These are phyloP conservation scores for Mercenaria mercenaria DNA, from an alignment of 1,140 invertebrate species.

Conservation along the genomic window DNA sequence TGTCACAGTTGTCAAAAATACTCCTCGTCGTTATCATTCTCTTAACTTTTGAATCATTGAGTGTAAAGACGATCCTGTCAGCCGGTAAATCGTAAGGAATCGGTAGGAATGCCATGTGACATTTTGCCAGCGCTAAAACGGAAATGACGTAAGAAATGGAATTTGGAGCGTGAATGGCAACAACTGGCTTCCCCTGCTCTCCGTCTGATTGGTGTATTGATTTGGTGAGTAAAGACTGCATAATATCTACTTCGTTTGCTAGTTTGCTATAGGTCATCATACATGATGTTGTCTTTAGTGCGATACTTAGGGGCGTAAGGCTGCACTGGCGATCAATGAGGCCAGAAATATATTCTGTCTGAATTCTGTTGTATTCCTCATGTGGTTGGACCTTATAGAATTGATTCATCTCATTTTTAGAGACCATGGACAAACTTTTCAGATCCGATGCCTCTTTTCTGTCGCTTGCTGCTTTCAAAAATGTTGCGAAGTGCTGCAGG, in stretches of 20 bases:
- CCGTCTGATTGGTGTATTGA: background rate
- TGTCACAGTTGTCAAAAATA: constrained; percentile 16
- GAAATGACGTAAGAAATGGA: constrained; percentile 73
- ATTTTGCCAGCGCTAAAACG: constrained; percentile 62
- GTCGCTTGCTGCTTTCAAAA: constrained; percentile 62
- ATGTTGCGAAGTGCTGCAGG: constrained; percentile 72
- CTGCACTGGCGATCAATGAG: constrained; percentile 61
- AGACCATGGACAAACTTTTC: constrained; percentile 65
- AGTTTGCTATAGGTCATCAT: constrained; percentile 61
- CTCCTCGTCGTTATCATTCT: constrained; percentile 66
- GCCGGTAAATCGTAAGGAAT: constrained; percentile 72
- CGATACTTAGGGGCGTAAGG: constrained; percentile 60
- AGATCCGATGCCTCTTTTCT: constrained; percentile 7
- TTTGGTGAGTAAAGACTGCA: background rate
- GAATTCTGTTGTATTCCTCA: background rate
- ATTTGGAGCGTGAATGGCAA: constrained; percentile 73
- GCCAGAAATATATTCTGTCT: background rate
- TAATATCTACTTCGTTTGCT: constrained; percentile 6
- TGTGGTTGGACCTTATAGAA: constrained; percentile 54
- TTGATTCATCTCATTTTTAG: constrained; percentile 60
- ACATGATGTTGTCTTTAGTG: constrained; percentile 68
- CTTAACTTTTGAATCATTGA: constrained; percentile 67
- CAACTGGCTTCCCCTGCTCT: constrained; percentile 13
- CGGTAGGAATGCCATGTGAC: constrained; percentile 68
- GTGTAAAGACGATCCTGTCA: constrained; percentile 70